Base-by-base conservation (phyloP, 23 tunicate species). In the Styela clava region DNA sequence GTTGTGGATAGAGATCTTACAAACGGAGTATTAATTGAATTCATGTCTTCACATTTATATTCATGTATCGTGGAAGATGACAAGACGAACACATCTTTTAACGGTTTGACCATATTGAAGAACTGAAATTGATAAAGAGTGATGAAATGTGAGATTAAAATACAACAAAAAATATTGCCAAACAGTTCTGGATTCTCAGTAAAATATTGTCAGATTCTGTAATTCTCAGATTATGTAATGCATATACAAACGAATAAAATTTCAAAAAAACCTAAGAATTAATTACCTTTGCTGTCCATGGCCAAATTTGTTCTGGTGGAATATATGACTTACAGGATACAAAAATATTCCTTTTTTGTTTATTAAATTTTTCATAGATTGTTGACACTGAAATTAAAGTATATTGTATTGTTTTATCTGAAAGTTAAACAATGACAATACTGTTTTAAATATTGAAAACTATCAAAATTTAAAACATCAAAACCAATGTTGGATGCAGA, bases 221-320 rank as follows among this genome's bases (percentile, higher is more conserved):
- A n/a, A n/a, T n/a, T n/a, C n/a, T n/a, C n/a, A n/a, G n/a, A n/a
- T n/a, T n/a, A n/a, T n/a, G n/a, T n/a, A n/a, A n/a, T n/a, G n/a
- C n/a, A n/a, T n/a, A n/a, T n/a, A n/a, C n/a, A n/a, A n/a, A n/a
- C n/a, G n/a, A n/a, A n/a, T n/a, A n/a, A n/a, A n/a, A n/a, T n/a
- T n/a, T n/a, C n/a, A n/a, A n/a, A n/a, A n/a, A n/a, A n/a, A n/a
- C n/a, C n/a, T n/a, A n/a, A n/a, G n/a, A n/a, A n/a, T n/a, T n/a
- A n/a, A 12, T 2, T 71, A 71, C 77, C 35, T 71, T 3, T 21
- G 32, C 29, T 5, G 35, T 30, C 34, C 23, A n/a, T 30, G 77
- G 77, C 77, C 77, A 71, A 21, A 71, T 71, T 71, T 71, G 77
- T 32, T 71, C 77, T 21, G 77, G 77, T 71, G 77, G 35, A 71